A percentile compares a stretch with the other conserved stretches of the same genome.
phyloP scores from a whole-genome alignment of 2,888 invertebrate genomes.

The Coremacera marginata region DNA sequence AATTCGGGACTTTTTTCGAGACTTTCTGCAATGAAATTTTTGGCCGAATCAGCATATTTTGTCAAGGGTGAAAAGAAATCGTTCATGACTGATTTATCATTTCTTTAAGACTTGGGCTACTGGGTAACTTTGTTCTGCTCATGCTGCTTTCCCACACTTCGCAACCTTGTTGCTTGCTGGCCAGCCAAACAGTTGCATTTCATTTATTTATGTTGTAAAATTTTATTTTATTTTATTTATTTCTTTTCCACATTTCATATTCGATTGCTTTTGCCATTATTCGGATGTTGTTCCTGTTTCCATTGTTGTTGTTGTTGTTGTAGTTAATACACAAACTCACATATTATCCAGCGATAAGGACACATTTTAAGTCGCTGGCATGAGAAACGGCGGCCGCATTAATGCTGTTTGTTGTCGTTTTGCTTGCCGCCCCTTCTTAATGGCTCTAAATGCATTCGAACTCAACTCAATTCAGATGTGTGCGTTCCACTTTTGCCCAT shows the following conservation, averaged over 20 bases:
- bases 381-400: neutral
- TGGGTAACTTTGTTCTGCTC: too few relatives aligned
- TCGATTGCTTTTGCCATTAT: neutral
- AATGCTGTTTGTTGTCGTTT: neutral
- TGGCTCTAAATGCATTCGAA: neutral
- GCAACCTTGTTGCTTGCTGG: neutral
- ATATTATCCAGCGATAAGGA: too few relatives aligned
- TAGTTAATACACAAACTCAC: neutral
- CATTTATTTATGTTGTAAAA: neutral
- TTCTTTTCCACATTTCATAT: neutral
- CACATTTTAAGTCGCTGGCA: too few relatives aligned
- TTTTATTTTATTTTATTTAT: neutral
- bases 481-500: neutral
- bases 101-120: too few relatives aligned
- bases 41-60: too few relatives aligned
- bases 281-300: neutral
- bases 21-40: too few relatives aligned
- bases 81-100: too few relatives aligned
- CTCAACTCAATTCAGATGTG: neutral
- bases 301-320: neutral
- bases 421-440: neutral
- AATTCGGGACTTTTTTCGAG: too few relatives aligned
- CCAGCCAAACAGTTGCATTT: constrained; percentile 11
- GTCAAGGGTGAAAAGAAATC: too few relatives aligned
- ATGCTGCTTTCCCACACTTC: neutral